Evolutionary conservation across 1,140 invertebrate genomes (phyloP).

Genomic region (Caenorhabditis inopinata): DNA sequence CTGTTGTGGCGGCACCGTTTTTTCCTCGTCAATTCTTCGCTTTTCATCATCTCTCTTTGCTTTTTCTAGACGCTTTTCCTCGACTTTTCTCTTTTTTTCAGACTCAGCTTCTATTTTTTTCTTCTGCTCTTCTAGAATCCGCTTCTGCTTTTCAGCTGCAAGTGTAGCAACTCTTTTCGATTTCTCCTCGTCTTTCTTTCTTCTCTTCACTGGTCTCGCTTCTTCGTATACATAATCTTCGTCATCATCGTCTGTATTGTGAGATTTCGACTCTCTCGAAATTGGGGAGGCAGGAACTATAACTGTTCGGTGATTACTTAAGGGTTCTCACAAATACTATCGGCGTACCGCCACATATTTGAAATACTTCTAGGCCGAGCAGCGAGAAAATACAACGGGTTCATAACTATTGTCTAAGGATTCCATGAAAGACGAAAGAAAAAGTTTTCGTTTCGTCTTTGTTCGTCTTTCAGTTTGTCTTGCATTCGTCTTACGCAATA

Average conservation of each 20-base stretch:
- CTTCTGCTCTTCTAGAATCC: not conserved
- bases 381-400: no score
- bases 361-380: no score
- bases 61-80: not conserved
- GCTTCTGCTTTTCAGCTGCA: not conserved
- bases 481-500: no score
- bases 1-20: not conserved
- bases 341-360: no score
- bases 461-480: no score
- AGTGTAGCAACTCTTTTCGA: not conserved
- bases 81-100: not conserved
- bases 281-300: not conserved
- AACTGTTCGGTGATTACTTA: not conserved
- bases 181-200: not conserved
- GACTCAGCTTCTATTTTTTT: not conserved
- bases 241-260: not conserved
- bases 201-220: not conserved
- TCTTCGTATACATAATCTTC: conserved; percentile 1
- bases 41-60: not conserved
- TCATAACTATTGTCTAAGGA: no score
- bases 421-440: no score
- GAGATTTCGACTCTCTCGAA: not conserved
- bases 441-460: no score
- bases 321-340: no score
- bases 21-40: not conserved